Evolutionary conservation across 2,888 invertebrate genomes (phyloP).

Genomic region (Drosophila merina): DNA sequence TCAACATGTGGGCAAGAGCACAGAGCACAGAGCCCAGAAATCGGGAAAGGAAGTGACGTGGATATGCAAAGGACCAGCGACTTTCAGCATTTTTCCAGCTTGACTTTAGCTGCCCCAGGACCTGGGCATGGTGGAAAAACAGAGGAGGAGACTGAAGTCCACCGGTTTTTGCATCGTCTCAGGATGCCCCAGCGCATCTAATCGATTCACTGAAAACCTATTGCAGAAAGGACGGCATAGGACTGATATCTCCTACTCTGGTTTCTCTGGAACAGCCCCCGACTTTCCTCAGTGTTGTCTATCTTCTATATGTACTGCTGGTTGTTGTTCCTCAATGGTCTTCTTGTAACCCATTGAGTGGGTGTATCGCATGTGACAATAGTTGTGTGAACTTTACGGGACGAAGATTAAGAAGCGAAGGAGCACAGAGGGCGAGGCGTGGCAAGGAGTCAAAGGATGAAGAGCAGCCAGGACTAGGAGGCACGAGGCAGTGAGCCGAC

Average conservation of each 20-base stretch:
- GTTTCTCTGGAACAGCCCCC: neutral
- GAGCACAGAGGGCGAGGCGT: constrained; percentile 6
- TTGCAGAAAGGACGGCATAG: neutral
- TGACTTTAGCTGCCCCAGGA: constrained; percentile 61
- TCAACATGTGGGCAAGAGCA: constrained; percentile 72
- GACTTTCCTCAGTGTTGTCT: constrained; percentile 7
- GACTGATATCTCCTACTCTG: neutral
- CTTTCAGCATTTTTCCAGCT: constrained; percentile 66
- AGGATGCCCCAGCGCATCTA: constrained; percentile 49
- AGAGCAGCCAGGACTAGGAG: constrained; percentile 29
- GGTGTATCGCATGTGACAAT: constrained; percentile 71
- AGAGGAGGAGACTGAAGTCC: constrained; percentile 7
- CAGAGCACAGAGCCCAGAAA: constrained; percentile 22
- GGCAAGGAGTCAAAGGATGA: neutral
- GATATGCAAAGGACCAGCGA: constrained; percentile 62
- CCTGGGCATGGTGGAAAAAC: neutral
- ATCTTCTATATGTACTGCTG: constrained; percentile 14
- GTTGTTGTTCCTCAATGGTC: constrained; percentile 31
- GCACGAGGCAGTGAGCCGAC: constrained; percentile 35
- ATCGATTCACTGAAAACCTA: constrained; percentile 54
- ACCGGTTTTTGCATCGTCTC: constrained; percentile 8
- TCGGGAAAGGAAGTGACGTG: constrained; percentile 2
- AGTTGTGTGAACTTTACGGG: constrained; percentile 51
- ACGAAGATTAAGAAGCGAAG: constrained; percentile 52
- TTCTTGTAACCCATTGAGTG: constrained; percentile 60